Evolutionary conservation across 2,888 invertebrate genomes (phyloP).

Genomic region (Spatulosminthurus flaviceps): DNA sequence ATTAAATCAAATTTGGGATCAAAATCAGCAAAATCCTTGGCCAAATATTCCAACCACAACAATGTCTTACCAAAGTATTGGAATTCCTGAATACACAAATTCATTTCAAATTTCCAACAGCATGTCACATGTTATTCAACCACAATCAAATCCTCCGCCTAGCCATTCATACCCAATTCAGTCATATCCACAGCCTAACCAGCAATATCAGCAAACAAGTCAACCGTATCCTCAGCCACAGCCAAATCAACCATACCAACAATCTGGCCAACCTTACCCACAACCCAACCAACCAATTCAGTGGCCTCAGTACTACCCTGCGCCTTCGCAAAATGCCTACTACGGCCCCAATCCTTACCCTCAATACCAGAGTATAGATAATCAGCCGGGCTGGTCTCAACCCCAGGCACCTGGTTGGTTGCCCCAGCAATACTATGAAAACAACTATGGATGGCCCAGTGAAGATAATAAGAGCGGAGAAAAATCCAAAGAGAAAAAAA

Average conservation of each 20-base stretch:
- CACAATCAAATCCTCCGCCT: too few species aligned
- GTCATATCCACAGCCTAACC: background rate
- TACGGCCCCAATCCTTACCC: background rate
- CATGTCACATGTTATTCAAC: too few species aligned
- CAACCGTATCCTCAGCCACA: too few species aligned
- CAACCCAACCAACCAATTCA: background rate
- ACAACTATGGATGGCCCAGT: background rate
- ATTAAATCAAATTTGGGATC: background rate
- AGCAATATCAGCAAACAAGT: background rate
- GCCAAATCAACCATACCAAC: background rate
- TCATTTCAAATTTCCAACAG: too few species aligned
- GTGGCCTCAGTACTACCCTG: constrained; percentile 16
- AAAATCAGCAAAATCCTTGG: background rate
- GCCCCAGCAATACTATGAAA: background rate
- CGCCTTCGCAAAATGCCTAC: background rate
- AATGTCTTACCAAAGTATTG: too few species aligned
- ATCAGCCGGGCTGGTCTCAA: background rate
- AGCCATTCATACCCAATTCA: background rate
- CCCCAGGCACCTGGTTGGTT: background rate
- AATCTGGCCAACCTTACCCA: background rate
- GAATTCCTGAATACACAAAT: too few species aligned
- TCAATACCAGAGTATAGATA: background rate
- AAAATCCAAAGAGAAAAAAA: background rate
- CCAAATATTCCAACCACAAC: too few species aligned
- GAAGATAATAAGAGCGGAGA: constrained; percentile 1